Evolutionary conservation across 2,113 vertebrate species (phyloP), one percentile per base, ranked within the genome.

Genomic region (Lates calcarifer): DNA sequence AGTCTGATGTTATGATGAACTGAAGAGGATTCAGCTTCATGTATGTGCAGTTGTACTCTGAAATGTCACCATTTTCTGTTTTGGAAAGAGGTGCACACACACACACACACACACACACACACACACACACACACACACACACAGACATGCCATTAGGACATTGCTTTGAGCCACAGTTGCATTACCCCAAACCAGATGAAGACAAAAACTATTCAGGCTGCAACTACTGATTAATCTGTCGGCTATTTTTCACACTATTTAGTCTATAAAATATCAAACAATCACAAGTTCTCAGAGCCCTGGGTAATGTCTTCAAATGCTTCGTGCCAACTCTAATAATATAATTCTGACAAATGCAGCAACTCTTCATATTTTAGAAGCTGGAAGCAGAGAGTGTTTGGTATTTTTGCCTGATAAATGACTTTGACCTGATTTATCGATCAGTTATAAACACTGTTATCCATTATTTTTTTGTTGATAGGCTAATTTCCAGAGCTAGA

Each of bases 21-120:
- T 90, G 78, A 53, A 94, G 81, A 58, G 93, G 93, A 45, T 91
- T 83, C 74, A 86, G 66, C 49, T 67, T 85, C 68, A 95, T 37
- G 82, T 93, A 94, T 22, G 78, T 84, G 84, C 95, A 95, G 4
- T 7, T 41, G 2, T 56, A 24, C 39, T 9, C 49, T 55, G 64
- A 73, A 45, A 58, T 0, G 0, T 69, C 18, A 4, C 2, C 65
- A 17, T 75, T 70, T 47, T 74, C 84, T 86, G 71, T 67, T 74
- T 39, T 24, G 28, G n/a, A 64, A 79, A 43, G 10, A 76, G 39
- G 11, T 2, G n/a, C 24, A 12, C 33, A 20, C n/a, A n/a, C 15
- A 71, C 35, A 70, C 3, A 47, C 17, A 37, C 57, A 63, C 47
- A 62, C 13, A 49, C 35, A n/a, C n/a, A n/a, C n/a, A n/a, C n/a